Base-by-base conservation (phyloP, 2,113 vertebrate genomes). In the Porphyrio hochstetteri region DNA sequence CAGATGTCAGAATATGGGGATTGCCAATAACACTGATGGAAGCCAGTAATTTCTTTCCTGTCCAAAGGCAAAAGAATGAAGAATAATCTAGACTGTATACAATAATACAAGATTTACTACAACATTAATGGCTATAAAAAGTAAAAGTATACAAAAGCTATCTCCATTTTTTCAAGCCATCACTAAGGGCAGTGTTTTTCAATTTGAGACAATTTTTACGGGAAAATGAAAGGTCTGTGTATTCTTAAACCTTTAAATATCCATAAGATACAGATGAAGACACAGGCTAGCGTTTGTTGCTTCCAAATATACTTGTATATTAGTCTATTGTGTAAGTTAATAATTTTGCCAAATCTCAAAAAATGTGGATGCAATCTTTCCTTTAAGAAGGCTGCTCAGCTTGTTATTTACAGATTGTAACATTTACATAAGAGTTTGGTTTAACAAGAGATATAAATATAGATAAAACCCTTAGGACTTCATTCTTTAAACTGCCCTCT, bases 1-100 rank as follows among this genome's bases (percentile, higher is more conserved):
- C 98, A 99, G 98, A 99, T 99, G 98, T 99, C 99, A 99, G 98
- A 98, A 98, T 98, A 97, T 96, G 97, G 98, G 97, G 98, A 98
- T 97, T 98, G 98, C 98, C 98, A 98, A 98, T 98, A 98, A 99
- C 98, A 98, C 97, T 98, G 98, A 98, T 98, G 98, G 98, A 99
- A 99, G 98, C 98, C 98, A 98, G 98, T 98, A 98, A 98, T 98
- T 98, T 98, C 97, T 98, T 98, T 98, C 98, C 98, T 98, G 98
- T 99, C 99, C 98, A 98, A 98, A 97, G 98, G 97, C 98, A 98
- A 98, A 98, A 98, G 98, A 98, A 98, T 98, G 98, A 98, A 98
- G 98, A 98, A 96, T 95, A 97, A 97, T 97, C 96, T 97, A 95
- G 96, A 96, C 95, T 96, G 93, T 92, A 96, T 87, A 97, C 88